A percentile compares a stretch with the other conserved stretches of the same genome.
These are phyloP conservation scores for Phyllopteryx taeniolatus DNA, from an alignment of 2,113 vertebrate genomes.

Conservation along the genomic window DNA sequence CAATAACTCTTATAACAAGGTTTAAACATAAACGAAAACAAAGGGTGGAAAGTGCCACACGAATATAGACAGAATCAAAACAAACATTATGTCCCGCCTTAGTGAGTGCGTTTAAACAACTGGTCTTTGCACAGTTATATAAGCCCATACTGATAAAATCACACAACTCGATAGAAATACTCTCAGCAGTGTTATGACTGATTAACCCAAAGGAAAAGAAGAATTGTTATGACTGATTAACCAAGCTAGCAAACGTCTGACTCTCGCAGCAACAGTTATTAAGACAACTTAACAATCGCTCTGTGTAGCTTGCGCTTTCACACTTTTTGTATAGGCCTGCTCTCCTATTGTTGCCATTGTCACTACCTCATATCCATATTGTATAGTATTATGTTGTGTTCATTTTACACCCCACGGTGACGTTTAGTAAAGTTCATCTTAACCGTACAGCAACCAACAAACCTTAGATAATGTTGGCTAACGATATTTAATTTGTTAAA, in stretches of 20 bases:
- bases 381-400: conserved; percentile 10
- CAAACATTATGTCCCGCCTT: conserved; percentile 2
- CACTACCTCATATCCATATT: conserved; percentile 30
- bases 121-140: conserved; percentile 29
- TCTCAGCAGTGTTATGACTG: conserved; percentile 14
- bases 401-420: conserved; percentile 5
- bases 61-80: not conserved
- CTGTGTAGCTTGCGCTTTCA: conserved; percentile 17
- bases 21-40: not conserved
- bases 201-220: conserved; percentile 5
- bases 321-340: conserved; percentile 35
- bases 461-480: conserved; percentile 8
- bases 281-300: not conserved
- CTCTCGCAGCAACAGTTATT: conserved; percentile 5
- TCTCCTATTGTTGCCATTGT: conserved; percentile 20
- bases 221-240: conserved; percentile 21
- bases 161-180: not conserved
- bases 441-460: conserved; percentile 13
- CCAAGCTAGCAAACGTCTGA: conserved; percentile 19
- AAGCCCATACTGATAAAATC: not conserved
- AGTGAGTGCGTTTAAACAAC: conserved; percentile 15
- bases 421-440: conserved; percentile 9
- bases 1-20: not conserved
- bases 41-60: conserved; percentile 2
- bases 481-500: not conserved